A percentile compares a stretch with the other conserved stretches of the same genome.
phyloP scores from a whole-genome alignment of 2,888 invertebrate species.

The Pemphredon lugubris region DNA sequence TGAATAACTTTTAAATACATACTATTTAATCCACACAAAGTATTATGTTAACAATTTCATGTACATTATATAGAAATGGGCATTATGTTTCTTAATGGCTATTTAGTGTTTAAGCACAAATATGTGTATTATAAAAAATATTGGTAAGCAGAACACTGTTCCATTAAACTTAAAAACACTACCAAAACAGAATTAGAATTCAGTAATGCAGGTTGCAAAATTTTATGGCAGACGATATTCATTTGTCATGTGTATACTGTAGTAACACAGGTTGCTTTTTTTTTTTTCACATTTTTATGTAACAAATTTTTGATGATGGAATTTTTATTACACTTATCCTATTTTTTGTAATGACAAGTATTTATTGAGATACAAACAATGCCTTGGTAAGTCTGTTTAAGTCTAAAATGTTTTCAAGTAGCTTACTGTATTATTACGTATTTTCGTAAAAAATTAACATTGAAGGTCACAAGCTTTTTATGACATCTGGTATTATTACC shows the following conservation, averaged over 20 bases:
- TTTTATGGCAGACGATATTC: conserved; percentile 13
- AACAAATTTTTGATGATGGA: conserved; percentile 18
- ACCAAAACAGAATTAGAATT: too few species aligned
- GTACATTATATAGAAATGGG: conserved; percentile 56
- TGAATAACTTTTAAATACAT: conserved; percentile 9
- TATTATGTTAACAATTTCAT: conserved; percentile 12
- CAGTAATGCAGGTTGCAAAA: background rate
- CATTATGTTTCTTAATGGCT: conserved; percentile 11
- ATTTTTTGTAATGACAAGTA: conserved; percentile 16
- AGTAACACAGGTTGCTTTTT: conserved; percentile 10
- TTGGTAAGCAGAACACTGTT: too few species aligned
- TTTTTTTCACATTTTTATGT: conserved; percentile 31
- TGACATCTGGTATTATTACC: background rate
- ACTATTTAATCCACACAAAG: background rate
- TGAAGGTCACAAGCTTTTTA: background rate
- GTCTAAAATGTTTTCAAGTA: background rate
- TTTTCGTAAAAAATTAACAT: background rate
- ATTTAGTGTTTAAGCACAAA: too few species aligned
- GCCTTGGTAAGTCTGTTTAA: conserved; percentile 69
- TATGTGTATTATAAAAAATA: too few species aligned
- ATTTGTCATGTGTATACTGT: conserved; percentile 31
- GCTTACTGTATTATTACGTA: conserved; percentile 4
- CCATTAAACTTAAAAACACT: too few species aligned
- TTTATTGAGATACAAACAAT: conserved; percentile 49
- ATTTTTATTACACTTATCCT: conserved; percentile 11